Percentiles rank a stretch among this genome's conserved stretches.
phyloP scores from a whole-genome alignment of 2,888 invertebrate genomes.

The Nephrotoma flavescens region DNA sequence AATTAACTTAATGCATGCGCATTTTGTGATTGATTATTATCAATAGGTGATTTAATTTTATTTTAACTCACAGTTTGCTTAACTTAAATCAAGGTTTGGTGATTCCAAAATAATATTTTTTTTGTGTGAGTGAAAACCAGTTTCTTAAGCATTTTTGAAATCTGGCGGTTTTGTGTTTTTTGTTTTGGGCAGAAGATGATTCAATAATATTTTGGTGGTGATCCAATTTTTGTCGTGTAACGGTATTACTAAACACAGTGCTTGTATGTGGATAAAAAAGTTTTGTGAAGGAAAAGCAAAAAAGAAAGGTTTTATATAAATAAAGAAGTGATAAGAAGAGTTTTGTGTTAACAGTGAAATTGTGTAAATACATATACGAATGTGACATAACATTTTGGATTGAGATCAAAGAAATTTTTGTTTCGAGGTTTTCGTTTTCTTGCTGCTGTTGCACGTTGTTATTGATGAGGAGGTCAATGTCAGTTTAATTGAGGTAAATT shows the following conservation, averaged over 20 bases:
- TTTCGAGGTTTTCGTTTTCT: background rate
- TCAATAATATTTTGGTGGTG: background rate
- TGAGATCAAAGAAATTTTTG: background rate
- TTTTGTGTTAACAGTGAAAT: background rate
- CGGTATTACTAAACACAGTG: background rate
- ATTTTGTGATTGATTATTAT: background rate
- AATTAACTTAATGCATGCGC: background rate
- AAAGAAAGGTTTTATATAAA: background rate
- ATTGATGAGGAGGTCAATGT: background rate
- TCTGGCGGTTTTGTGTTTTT: background rate
- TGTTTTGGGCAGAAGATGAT: background rate
- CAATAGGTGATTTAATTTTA: background rate
- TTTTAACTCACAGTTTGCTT: background rate
- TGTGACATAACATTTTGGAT: background rate
- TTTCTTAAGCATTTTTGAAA: background rate
- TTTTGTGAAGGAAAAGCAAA: background rate
- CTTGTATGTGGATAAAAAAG: background rate
- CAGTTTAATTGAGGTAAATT: background rate
- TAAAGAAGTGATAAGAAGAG: background rate
- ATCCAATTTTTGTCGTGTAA: background rate
- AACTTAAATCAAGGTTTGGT: background rate
- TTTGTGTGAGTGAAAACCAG: background rate
- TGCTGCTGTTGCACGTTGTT: background rate
- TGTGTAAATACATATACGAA: background rate
- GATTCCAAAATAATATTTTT: background rate